Conservation (phyloP, 1,140 invertebrate species). For the Pissodes strobi region DNA sequence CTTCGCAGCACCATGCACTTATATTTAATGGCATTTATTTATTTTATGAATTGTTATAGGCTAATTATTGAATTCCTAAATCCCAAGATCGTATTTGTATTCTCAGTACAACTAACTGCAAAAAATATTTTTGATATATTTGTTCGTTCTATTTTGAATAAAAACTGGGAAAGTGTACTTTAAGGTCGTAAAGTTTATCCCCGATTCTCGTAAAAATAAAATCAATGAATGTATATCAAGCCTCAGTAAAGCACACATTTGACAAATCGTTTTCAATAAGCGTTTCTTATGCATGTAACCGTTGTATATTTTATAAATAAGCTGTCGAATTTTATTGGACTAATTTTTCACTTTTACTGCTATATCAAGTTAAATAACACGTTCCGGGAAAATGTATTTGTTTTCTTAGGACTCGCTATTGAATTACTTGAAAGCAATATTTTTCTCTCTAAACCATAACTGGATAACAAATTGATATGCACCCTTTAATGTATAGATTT, state of each 20-base stretch:
- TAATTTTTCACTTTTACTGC: slow-evolving; percentile 37
- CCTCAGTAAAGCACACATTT: neutral
- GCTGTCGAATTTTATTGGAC: slow-evolving; percentile 36
- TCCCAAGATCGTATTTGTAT: no score
- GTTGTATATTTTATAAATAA: slow-evolving; percentile 34
- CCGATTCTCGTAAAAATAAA: slow-evolving; percentile 11
- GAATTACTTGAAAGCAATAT: slow-evolving; percentile 12
- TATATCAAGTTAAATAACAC: slow-evolving; percentile 18
- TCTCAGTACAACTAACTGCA: no score
- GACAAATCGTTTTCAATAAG: slow-evolving; percentile 32
- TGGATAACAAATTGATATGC: slow-evolving; percentile 12
- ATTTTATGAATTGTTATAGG: no score
- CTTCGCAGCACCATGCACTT: no score
- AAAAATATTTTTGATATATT: no score
- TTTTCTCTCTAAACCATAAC: slow-evolving; percentile 8
- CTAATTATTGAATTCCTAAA: no score
- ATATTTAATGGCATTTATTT: no score
- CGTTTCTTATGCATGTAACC: slow-evolving; percentile 27
- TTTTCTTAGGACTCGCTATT: neutral
- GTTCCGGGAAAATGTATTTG: slow-evolving; percentile 2
- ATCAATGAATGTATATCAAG: slow-evolving; percentile 16
- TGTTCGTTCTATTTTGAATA: no score
- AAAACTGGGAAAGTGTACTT: no score
- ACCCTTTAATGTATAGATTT: neutral
- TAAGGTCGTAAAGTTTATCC: slow-evolving; percentile 4